Evolutionary conservation across 2,888 invertebrate genomes (phyloP).

Genomic region (Anoplius nigerrimus): DNA sequence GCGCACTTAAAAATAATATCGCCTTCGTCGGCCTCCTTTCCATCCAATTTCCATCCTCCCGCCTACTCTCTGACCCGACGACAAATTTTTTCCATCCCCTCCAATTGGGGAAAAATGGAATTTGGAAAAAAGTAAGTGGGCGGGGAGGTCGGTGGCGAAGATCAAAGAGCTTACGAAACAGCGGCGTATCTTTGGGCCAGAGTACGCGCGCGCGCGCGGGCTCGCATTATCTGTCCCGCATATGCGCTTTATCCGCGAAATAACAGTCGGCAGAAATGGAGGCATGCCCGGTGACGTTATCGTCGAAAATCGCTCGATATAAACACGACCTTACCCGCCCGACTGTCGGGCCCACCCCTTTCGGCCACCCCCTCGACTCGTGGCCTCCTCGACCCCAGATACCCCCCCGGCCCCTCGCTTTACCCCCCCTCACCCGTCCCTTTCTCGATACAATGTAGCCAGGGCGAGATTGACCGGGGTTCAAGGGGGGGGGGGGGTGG

Average conservation of each 20-base stretch:
- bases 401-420: constrained; percentile 11
- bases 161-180: constrained; percentile 6
- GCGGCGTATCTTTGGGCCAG: not conserved
- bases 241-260: constrained; percentile 35
- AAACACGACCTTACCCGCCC: constrained; percentile 50
- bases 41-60: not conserved
- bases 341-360: not conserved
- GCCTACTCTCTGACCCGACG: not conserved
- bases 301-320: constrained; percentile 56
- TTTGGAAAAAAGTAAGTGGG: not conserved
- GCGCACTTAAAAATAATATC: constrained; percentile 11
- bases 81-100: not conserved
- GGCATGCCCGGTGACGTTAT: constrained; percentile 51
- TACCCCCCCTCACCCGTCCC: constrained; percentile 34
- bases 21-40: constrained; percentile 1
- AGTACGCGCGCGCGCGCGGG: too few species aligned
- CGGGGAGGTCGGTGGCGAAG: not conserved
- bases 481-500: constrained; percentile 49
- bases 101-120: too few species aligned
- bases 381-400: constrained; percentile 7
- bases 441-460: constrained; percentile 61
- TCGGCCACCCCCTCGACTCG: constrained; percentile 8
- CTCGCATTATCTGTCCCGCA: constrained; percentile 1
- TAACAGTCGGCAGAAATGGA: constrained; percentile 50
- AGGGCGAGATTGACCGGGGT: constrained; percentile 63